phyloP scores from a whole-genome alignment of 2,113 vertebrate genomes.

The Nibea coibor region DNA sequence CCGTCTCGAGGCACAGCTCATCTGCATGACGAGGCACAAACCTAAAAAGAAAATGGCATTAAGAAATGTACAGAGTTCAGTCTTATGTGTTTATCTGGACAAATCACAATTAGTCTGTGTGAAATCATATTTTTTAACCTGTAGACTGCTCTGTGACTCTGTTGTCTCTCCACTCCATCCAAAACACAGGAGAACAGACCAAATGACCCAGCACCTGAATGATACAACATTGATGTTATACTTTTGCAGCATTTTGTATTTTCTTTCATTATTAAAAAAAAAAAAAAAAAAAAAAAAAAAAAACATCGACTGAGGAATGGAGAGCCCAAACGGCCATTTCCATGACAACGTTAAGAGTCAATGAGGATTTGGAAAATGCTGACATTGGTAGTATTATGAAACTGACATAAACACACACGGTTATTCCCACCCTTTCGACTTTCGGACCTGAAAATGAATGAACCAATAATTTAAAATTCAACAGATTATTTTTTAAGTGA shows the following conservation, averaged over 20 bases:
- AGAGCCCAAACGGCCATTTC: too few species aligned
- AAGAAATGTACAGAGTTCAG: not conserved
- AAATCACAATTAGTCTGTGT: not conserved
- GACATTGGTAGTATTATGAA: not conserved
- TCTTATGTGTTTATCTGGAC: not conserved
- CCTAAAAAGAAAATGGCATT: constrained; percentile 74
- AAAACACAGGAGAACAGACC: constrained; percentile 94
- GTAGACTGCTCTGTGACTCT: constrained; percentile 93
- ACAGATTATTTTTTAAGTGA: too few species aligned
- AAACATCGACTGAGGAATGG: too few species aligned
- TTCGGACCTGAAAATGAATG: not conserved
- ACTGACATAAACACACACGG: not conserved
- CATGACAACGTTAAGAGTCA: too few species aligned
- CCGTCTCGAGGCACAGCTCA: constrained; percentile 92
- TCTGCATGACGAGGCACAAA: constrained; percentile 96
- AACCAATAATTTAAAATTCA: too few species aligned
- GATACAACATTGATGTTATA: constrained; percentile 32
- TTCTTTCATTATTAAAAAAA: not conserved
- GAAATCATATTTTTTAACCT: constrained; percentile 68
- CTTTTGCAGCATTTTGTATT: not conserved
- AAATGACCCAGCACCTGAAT: constrained; percentile 92
- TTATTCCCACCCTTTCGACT: not conserved
- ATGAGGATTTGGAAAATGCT: too few species aligned
- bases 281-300: not conserved
- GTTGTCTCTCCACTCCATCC: constrained; percentile 92